Evolutionary conservation across 2,888 invertebrate genomes (phyloP), one percentile per base, ranked within the genome.

Genomic region (Epiblema foenella): DNA sequence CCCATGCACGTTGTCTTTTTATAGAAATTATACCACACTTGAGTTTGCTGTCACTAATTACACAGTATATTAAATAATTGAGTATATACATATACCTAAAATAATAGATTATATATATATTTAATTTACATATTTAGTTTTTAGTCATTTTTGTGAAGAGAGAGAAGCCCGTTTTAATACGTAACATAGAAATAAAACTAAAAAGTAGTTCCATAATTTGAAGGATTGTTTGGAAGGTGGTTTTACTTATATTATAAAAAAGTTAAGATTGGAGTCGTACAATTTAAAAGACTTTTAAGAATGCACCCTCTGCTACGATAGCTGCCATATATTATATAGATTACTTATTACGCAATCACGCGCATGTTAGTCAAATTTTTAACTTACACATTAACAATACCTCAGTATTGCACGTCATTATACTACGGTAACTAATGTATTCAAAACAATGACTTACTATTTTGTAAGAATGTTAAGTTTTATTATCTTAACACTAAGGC

Each of bases 401-500:
- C 8, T 33, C 5, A 7, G 0, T 8, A 33, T 33, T 33, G 33
- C 33, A 33, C 33, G 29, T 29, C 5, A 17, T 59, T 10, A n/a
- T 42, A 42, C n/a, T n/a, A 33, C 9, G 20, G 29, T 20, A 49
- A 11, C 17, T 33, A 33, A 24, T 24, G 24, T 24, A 24, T 24
- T 24, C 24, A 42, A 52, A 52, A 17, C 42, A 18, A 15, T 66
- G 46, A 51, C 37, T 15, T 39, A n/a, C 42, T 29, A 24, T 68
- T 52, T 39, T 29, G 42, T 24, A 52, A 51, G 33, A 68, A 60
- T 59, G 42, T 20, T 51, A 37, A 64, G 15, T 54, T n/a, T 12
- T 24, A 60, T 42, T 49, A 52, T 63, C 33, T 51, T 39, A 37
- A 37, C 39, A 52, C 52, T 52, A 52, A 64, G 52, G 63, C 39